A percentile compares a stretch with the other conserved stretches of the same genome.
phyloP scores from a whole-genome alignment of 1,140 invertebrate genomes.

The Tigriopus japonicus region DNA sequence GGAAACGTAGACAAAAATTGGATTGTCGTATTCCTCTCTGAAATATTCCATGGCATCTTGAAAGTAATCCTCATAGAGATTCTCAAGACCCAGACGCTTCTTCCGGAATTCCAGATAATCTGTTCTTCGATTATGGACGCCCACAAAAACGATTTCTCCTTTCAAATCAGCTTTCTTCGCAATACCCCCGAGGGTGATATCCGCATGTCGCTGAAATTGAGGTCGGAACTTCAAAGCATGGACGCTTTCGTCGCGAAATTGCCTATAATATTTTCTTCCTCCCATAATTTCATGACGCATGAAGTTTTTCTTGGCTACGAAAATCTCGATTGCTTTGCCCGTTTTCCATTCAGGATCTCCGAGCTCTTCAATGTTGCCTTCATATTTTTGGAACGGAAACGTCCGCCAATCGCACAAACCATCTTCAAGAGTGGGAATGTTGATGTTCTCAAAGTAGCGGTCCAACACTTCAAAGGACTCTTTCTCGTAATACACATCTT shows the following conservation, averaged over 20 bases:
- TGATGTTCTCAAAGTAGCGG: not conserved
- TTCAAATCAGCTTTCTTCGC: not conserved
- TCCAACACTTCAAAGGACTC: not conserved
- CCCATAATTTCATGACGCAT: constrained; percentile 5
- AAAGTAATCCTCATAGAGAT: constrained; percentile 10
- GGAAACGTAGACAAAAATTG: constrained; percentile 12
- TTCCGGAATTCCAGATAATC: constrained; percentile 16
- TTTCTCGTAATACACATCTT: constrained; percentile 5
- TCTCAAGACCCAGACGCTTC: not conserved
- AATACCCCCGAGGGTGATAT: not conserved
- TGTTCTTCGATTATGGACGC: constrained; percentile 17
- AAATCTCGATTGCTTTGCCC: constrained; percentile 1
- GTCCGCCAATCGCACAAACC: constrained; percentile 2
- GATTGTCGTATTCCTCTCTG: constrained; percentile 1
- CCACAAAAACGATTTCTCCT: constrained; percentile 11
- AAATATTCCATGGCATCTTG: constrained; percentile 10
- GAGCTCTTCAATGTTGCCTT: constrained; percentile 1
- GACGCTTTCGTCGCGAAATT: not conserved
- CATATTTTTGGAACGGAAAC: constrained; percentile 7
- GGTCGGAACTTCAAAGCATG: not conserved
- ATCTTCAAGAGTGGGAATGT: constrained; percentile 1
- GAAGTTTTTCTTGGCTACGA: not conserved
- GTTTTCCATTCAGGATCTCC: constrained; percentile 1
- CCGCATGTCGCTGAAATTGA: not conserved
- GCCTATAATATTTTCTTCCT: not conserved